Evolutionary conservation across 2,797 vertebrate genomes (phyloP).

Genomic region (Hozukius guyotensis): DNA sequence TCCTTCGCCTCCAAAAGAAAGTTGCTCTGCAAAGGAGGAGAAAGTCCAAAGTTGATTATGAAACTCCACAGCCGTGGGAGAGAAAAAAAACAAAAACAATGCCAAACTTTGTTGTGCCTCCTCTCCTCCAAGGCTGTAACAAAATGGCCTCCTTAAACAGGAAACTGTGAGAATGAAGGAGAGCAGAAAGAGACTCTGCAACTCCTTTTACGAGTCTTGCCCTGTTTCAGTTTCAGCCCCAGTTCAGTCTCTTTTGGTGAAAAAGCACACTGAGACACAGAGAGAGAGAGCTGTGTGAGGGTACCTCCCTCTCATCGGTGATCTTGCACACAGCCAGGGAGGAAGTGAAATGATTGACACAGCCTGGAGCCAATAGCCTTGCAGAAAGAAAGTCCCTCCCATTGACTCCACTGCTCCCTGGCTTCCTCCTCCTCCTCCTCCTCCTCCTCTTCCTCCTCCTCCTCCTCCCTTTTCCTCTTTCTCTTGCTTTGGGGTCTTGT

Average conservation of each 20-base stretch:
- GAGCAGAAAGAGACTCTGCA: constrained; percentile 71
- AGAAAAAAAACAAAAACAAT: constrained; percentile 50
- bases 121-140: constrained; percentile 60
- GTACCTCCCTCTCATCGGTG: constrained; percentile 77
- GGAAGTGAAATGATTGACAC: constrained; percentile 87
- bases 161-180: constrained; percentile 78
- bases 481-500: constrained; percentile 46
- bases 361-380: constrained; percentile 75
- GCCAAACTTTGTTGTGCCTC: constrained; percentile 71
- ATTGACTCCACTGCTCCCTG: constrained; percentile 42
- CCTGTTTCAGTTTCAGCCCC: constrained; percentile 85
- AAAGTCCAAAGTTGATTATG: constrained; percentile 77
- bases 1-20: constrained; percentile 47
- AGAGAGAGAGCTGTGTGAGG: constrained; percentile 43
- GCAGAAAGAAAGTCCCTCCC: constrained; percentile 28
- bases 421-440: constrained; percentile 43
- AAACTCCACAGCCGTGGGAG: constrained; percentile 50
- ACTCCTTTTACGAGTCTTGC: constrained; percentile 79
- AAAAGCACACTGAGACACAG: constrained; percentile 37
- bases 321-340: constrained; percentile 72
- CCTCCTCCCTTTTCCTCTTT: constrained; percentile 47
- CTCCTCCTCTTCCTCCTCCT: constrained; percentile 40
- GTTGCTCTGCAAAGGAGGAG: constrained; percentile 65
- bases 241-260: constrained; percentile 64
- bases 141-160: constrained; percentile 87